phyloP scores from a whole-genome alignment of 2,113 vertebrate genomes.

The Saimiri boliviensis region DNA sequence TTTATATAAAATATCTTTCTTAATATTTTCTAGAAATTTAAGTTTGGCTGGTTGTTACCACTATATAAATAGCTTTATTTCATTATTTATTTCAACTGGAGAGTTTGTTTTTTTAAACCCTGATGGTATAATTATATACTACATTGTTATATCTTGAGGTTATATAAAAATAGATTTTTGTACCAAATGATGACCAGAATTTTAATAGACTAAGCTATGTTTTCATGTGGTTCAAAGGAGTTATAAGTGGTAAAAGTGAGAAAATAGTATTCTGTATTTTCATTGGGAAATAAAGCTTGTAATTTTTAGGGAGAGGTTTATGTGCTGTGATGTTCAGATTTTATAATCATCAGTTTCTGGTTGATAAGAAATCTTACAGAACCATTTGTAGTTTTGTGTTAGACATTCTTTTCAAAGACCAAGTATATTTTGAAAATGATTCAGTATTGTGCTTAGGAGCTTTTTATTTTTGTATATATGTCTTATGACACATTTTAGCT shows the following conservation, averaged over 20 bases:
- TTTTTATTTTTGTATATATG: not conserved
- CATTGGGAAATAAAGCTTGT: not conserved
- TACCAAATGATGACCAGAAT: not conserved
- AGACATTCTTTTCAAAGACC: not conserved
- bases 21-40: constrained; percentile 2
- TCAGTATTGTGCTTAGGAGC: not conserved
- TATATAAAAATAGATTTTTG: not conserved
- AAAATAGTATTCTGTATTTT: not conserved
- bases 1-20: not conserved
- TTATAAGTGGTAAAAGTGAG: not conserved
- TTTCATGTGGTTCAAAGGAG: not conserved
- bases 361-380: not conserved
- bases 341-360: not conserved
- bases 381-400: not conserved
- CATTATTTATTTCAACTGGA: not conserved
- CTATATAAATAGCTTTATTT: not conserved
- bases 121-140: not conserved
- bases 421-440: not conserved
- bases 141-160: not conserved
- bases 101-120: not conserved
- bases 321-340: not conserved
- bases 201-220: not conserved
- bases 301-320: constrained; percentile 11
- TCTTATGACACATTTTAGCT: not conserved
- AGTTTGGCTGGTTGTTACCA: not conserved